Conservation (phyloP, 1,140 invertebrate genomes). For the Brachionus rotundiformis region DNA sequence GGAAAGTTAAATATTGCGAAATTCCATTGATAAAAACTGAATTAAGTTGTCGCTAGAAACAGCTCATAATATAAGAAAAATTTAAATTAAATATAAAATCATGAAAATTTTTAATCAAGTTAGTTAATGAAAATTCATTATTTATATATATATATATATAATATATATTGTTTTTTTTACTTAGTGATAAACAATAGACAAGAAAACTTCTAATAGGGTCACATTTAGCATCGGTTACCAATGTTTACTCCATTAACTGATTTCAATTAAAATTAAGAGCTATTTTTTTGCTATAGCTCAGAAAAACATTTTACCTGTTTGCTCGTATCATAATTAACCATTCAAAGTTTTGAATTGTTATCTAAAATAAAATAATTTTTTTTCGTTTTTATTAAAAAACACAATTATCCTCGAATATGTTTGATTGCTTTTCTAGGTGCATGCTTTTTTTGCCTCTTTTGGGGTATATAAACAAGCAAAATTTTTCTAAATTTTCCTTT, state of each 20-base stretch:
- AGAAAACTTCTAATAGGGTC: constrained; percentile 11
- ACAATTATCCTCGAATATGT: constrained; percentile 14
- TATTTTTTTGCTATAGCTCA: neutral
- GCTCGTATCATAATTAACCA: constrained; percentile 9
- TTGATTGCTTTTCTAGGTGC: constrained; percentile 17
- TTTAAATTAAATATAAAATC: neutral
- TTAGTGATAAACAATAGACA: neutral
- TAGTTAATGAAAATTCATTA: neutral
- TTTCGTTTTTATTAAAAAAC: neutral
- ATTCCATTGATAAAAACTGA: neutral
- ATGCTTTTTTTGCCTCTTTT: neutral
- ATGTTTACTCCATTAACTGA: constrained; percentile 11
- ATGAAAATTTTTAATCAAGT: neutral
- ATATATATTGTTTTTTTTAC: neutral
- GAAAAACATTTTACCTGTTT: constrained; percentile 14
- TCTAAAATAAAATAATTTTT: constrained; percentile 12
- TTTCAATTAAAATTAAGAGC: constrained; percentile 20
- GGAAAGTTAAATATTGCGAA: neutral
- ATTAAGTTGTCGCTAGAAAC: neutral
- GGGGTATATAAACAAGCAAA: neutral
- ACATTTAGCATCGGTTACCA: neutral
- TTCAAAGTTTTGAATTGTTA: constrained; percentile 20
- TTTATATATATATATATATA: too few relatives aligned
- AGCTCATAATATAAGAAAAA: constrained; percentile 19
- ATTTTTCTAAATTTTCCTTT: neutral